Conservation (phyloP, 2,888 invertebrate species). For the Congeria kusceri region DNA sequence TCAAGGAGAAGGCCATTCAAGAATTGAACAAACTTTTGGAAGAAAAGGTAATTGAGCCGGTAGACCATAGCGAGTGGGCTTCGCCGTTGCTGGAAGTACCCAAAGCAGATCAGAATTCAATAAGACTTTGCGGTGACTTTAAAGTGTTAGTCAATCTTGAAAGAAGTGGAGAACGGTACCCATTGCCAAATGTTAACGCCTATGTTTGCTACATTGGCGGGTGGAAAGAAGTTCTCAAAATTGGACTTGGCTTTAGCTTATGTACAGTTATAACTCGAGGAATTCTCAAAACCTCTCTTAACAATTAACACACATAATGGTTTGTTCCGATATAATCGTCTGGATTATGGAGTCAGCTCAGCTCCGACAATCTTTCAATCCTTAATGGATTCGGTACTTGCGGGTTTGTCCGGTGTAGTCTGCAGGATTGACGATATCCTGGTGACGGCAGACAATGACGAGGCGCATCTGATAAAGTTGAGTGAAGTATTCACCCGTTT, state of each 20-base stretch:
- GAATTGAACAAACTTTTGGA: constrained; percentile 38
- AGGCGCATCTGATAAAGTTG: constrained; percentile 36
- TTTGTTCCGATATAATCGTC: constrained; percentile 39
- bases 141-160: constrained; percentile 69
- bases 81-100: constrained; percentile 63
- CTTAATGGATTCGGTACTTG: constrained; percentile 53
- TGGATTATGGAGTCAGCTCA: constrained; percentile 54
- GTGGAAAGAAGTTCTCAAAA: constrained; percentile 58
- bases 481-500: constrained; percentile 37
- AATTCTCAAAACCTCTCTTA: constrained; percentile 42
- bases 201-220: constrained; percentile 54
- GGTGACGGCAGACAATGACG: constrained; percentile 40
- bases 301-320: constrained; percentile 62
- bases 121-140: constrained; percentile 61
- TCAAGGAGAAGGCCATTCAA: constrained; percentile 30
- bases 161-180: constrained; percentile 70
- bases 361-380: constrained; percentile 50
- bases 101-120: constrained; percentile 34
- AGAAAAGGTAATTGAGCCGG: constrained; percentile 28
- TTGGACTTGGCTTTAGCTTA: constrained; percentile 60
- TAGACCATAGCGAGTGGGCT: constrained; percentile 60
- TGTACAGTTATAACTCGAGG: constrained; percentile 46
- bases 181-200: constrained; percentile 56
- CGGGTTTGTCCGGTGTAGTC: constrained; percentile 26
- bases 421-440: constrained; percentile 55